Base-by-base conservation (phyloP, 2,888 invertebrate species). In the Abscondita cerata region DNA sequence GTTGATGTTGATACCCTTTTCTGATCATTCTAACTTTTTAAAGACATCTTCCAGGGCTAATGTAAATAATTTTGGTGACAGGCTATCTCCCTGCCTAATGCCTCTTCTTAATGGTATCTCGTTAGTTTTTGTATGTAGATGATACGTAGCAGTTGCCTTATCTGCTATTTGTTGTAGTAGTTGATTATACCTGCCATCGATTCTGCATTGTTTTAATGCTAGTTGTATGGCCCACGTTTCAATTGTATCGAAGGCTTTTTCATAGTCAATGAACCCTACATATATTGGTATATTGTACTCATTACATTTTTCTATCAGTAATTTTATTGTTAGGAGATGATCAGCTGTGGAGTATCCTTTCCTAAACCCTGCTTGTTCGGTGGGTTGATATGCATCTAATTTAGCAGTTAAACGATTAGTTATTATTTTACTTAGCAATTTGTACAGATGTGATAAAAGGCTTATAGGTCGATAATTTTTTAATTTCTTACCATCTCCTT, bases 251-350 rank as follows among this genome's bases (percentile, higher is more conserved):
- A 46, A 16, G 5, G 46, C 50, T 2, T 50, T 34, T 50, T n/a
- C n/a, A 12, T 50, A 50, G 3, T 50, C 34, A 31, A 50, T 50
- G 33, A 50, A 50, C 6, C 31, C 31, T 31, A 31, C 31, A 16
- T 12, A 47, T 8, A 47, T 1, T 9, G 47, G 18, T 13, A 48
- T 11, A n/a, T n/a, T 12, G 25, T 25, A 25, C 6, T 25, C 25
- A 25, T 25, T 25, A 25, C 4, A 25, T 25, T 2, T 25, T 25
- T 33, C n/a, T 31, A 4, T 25, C 13, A 48, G 2, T 48, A 48
- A 12, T 48, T 9, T 48, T 2, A 48, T 25, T 48, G 15, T 47
- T 5, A 47, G 25, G 11, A 16, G 50, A 38, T 62, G n/a, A 40
- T 40, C 6, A 12, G n/a, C 40, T 40, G 40, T 9, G 12, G 40